Base-by-base conservation (phyloP, 2,113 vertebrate genomes). In the Megaceryle torquata region DNA sequence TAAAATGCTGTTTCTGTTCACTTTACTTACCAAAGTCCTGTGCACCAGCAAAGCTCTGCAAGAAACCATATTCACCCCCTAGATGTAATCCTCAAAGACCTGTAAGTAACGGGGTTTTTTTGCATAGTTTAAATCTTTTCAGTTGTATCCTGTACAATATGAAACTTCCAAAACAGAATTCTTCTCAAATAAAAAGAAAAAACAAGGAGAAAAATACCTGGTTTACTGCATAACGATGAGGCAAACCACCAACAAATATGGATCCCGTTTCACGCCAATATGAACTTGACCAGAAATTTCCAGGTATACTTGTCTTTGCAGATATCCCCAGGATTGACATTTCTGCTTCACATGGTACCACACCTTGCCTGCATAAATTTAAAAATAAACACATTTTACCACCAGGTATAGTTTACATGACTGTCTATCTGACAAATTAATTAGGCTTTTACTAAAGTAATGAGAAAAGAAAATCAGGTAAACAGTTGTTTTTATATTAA, bases 201-300 rank as follows among this genome's bases (percentile, higher is more conserved):
- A 57, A 14, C n/a, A 46, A 53, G 4, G 15, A 50, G 6, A 24
- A 44, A 75, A 88, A 80, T 96, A 99, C 98, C 98, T 98, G 95
- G 65, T 95, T 97, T 80, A 72, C 70, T 75, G 57, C 64, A 64
- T 97, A 97, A 35, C 10, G 83, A 68, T 92, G 89, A 54, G 98
- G 98, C 81, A 99, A 94, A 41, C 98, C 98, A 11, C 98, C 99
- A 54, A 98, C 54, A 91, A 98, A 99, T 68, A 99, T 3, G 46
- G 95, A 96, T 46, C 97, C 98, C 9, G 97, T 98, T 95, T 94
- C 92, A 89, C 94, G 94, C 74, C 93, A 60, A 33, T 91, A 77
- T 3, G 81, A 28, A 93, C 91, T 96, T 53, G 97, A 87, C 96
- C 91, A 85, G 44, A 95, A 96, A 95, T 96, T 97, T 78, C 93